Conservation (phyloP, 2,888 invertebrate genomes). For the Synergus japonicus region DNA sequence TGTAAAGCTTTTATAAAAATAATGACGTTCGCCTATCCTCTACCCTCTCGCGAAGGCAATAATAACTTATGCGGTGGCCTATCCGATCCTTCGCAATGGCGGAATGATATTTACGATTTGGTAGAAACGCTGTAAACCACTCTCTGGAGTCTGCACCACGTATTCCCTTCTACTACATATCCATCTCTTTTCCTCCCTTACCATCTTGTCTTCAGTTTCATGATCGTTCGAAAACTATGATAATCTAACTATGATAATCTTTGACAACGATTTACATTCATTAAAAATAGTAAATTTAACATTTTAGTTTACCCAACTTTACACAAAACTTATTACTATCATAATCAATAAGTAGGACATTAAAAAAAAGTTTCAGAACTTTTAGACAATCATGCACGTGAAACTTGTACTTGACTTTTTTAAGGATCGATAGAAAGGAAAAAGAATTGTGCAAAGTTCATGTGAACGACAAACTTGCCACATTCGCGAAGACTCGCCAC, state of each 20-base stretch:
- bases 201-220: background rate
- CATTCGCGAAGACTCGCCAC: conserved; percentile 61
- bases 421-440: background rate
- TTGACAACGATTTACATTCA: background rate
- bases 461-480: conserved; percentile 13
- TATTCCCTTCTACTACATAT: background rate
- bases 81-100: conserved; percentile 63
- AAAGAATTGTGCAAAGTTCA: background rate
- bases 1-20: conserved; percentile 62
- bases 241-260: background rate
- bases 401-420: background rate
- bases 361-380: no score
- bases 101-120: conserved; percentile 69
- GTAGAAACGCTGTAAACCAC: conserved; percentile 65
- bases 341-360: no score
- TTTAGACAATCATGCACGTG: background rate
- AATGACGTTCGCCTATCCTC: conserved; percentile 52
- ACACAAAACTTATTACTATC: no score
- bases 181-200: background rate
- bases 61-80: conserved; percentile 67
- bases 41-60: conserved; percentile 65
- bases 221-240: background rate
- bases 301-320: no score
- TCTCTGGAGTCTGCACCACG: conserved; percentile 45
- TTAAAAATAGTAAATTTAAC: background rate